Evolutionary conservation across 1,140 invertebrate genomes (phyloP).

Genomic region (Drosophila watanabei): DNA sequence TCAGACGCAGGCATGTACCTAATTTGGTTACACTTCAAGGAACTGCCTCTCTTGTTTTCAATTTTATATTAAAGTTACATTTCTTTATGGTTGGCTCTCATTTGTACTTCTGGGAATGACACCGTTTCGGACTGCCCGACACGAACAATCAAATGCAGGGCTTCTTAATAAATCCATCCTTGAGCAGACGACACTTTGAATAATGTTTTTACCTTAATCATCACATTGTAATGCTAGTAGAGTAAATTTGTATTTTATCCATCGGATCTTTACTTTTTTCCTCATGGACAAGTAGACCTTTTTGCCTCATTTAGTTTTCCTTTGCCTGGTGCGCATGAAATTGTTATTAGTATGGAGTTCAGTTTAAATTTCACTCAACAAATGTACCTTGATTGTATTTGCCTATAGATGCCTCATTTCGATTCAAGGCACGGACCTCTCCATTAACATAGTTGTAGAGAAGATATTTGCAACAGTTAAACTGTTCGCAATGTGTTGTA

Average conservation of each 20-base stretch:
- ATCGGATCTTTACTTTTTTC: background rate
- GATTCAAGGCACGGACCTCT: slow-evolving; percentile 19
- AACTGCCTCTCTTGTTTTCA: background rate
- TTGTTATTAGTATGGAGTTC: slow-evolving; percentile 11
- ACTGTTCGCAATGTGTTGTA: slow-evolving; percentile 61
- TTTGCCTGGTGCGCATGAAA: slow-evolving; percentile 14
- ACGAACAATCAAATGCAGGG: background rate
- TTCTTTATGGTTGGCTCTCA: background rate
- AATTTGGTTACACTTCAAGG: background rate
- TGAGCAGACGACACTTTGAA: background rate
- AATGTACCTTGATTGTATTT: slow-evolving; percentile 18
- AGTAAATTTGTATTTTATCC: background rate
- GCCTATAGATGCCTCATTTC: slow-evolving; percentile 28
- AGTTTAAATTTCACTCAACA: slow-evolving; percentile 28
- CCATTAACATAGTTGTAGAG: background rate
- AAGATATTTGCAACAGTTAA: slow-evolving; percentile 65
- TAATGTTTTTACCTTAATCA: background rate
- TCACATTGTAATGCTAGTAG: too few species aligned
- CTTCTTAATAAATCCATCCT: background rate
- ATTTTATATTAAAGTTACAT: background rate
- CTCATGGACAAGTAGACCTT: background rate
- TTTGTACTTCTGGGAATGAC: background rate
- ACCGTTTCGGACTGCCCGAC: background rate
- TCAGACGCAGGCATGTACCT: background rate
- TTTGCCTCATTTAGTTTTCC: slow-evolving; percentile 32